These are phyloP conservation scores for Rana temporaria DNA, from an alignment of 2,113 vertebrate genomes.

Conservation along the genomic window DNA sequence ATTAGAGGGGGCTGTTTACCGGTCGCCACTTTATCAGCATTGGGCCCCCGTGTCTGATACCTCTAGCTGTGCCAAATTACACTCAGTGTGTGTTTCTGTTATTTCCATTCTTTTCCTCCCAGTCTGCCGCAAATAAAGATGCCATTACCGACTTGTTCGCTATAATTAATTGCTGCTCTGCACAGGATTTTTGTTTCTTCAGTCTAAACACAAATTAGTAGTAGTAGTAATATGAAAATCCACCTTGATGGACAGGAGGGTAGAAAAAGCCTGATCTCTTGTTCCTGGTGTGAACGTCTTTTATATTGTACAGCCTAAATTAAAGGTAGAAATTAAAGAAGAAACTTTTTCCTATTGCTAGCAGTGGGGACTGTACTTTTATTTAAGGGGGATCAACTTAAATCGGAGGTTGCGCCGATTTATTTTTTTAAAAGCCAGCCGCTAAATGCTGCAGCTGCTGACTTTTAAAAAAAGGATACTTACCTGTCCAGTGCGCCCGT, in stretches of 20 bases:
- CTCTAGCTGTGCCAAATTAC: constrained; percentile 13
- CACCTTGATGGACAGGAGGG: constrained; percentile 10
- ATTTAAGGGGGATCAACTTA: too few relatives aligned
- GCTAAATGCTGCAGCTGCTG: too few relatives aligned
- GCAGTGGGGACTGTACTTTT: not conserved
- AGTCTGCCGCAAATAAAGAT: constrained; percentile 16
- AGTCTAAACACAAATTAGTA: constrained; percentile 18
- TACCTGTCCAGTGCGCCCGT: too few relatives aligned
- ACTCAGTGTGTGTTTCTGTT: constrained; percentile 6
- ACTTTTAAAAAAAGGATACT: too few relatives aligned
- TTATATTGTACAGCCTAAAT: not conserved
- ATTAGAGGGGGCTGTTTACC: not conserved
- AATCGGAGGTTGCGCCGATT: too few relatives aligned
- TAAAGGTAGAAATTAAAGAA: not conserved
- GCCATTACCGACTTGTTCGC: constrained; percentile 6
- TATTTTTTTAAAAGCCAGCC: too few relatives aligned
- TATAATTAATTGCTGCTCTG: constrained; percentile 42
- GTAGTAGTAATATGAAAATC: constrained; percentile 14
- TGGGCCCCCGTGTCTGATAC: not conserved
- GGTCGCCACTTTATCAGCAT: not conserved
- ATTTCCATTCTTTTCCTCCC: constrained; percentile 12
- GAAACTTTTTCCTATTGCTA: not conserved
- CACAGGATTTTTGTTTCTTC: constrained; percentile 31
- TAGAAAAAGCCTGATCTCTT: not conserved
- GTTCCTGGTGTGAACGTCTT: not conserved